These are phyloP conservation scores for Chaenodraco wilsoni DNA, from an alignment of 2,797 vertebrate genomes.

Conservation along the genomic window DNA sequence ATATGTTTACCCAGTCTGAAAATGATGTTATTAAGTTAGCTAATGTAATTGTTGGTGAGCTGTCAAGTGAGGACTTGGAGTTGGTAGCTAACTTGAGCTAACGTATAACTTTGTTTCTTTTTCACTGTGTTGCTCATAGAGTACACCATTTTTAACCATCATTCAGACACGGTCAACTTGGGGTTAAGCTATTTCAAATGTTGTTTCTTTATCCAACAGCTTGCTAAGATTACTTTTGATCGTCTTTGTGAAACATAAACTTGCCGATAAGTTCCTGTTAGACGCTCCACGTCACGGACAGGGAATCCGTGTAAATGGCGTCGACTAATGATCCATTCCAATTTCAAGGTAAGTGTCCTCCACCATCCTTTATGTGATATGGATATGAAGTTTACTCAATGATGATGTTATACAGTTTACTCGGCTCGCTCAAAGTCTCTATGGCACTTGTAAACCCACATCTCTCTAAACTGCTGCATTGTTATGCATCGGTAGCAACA, in stretches of 20 bases:
- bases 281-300: background rate
- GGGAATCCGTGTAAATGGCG: constrained; percentile 82
- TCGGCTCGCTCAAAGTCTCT: background rate
- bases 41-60: background rate
- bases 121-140: background rate
- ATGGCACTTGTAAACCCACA: background rate
- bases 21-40: background rate
- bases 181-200: background rate
- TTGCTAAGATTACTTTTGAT: background rate
- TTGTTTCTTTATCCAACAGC: constrained; percentile 6
- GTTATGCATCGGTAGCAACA: background rate
- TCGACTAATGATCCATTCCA: constrained; percentile 85
- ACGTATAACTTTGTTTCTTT: background rate
- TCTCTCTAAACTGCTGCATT: background rate
- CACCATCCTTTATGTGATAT: background rate
- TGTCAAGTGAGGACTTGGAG: constrained; percentile 23
- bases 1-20: background rate
- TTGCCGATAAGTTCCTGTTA: background rate
- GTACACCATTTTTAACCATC: background rate
- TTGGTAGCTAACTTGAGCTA: constrained; percentile 39
- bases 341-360: constrained; percentile 84
- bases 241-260: background rate
- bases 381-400: background rate
- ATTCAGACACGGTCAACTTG: rapidly evolving
- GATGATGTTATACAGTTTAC: background rate